Evolutionary conservation across 1,140 invertebrate genomes (phyloP).

Genomic region (Thaumetopoea pityocampa): DNA sequence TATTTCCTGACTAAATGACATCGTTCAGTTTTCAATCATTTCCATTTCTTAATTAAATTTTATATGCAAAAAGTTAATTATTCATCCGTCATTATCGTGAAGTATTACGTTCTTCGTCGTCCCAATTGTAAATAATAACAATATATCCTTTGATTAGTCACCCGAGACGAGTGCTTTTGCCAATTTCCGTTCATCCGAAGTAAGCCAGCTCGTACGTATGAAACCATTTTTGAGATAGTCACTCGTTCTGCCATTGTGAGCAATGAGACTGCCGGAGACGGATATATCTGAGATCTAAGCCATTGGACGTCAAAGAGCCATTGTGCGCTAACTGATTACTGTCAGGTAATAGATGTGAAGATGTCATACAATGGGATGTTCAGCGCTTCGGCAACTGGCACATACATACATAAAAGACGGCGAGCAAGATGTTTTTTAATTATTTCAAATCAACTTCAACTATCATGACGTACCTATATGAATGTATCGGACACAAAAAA

Average conservation of each 20-base stretch:
- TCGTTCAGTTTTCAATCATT: too few relatives aligned
- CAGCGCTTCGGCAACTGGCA: constrained; percentile 2
- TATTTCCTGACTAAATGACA: too few relatives aligned
- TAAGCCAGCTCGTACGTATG: constrained; percentile 8
- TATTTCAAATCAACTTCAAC: too few relatives aligned
- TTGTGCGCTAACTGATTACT: constrained; percentile 23
- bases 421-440: not conserved
- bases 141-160: too few relatives aligned
- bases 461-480: too few relatives aligned
- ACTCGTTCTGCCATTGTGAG: constrained; percentile 14
- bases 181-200: constrained; percentile 6
- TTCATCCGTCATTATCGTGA: too few relatives aligned
- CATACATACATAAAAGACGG: not conserved
- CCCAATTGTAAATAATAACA: too few relatives aligned
- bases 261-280: constrained; percentile 11
- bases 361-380: constrained; percentile 18
- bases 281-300: constrained; percentile 23
- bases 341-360: constrained; percentile 25
- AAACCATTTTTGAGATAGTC: constrained; percentile 22
- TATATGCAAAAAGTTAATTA: too few relatives aligned
- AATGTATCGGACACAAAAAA: too few relatives aligned
- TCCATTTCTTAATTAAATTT: too few relatives aligned
- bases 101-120: too few relatives aligned
- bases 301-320: constrained; percentile 20
- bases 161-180: not conserved